A percentile compares a stretch with the other conserved stretches of the same genome.
Evolutionary conservation across 2,113 vertebrate genomes (phyloP).

Genomic region (Ivindomyrus marchei): DNA sequence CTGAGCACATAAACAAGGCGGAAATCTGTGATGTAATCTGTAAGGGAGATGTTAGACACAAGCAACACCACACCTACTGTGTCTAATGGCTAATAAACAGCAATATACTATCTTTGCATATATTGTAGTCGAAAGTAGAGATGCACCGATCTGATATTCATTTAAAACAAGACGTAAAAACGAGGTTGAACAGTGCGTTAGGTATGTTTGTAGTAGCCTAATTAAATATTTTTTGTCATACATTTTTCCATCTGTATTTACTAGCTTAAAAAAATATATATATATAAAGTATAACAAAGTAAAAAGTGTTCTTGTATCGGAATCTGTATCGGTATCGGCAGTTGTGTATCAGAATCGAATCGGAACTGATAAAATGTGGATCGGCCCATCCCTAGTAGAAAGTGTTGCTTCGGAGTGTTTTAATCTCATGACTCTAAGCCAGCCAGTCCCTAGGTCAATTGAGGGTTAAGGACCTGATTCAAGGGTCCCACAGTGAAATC

Average conservation of each 20-base stretch:
- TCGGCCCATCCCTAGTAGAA: background rate
- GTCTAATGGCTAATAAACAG: background rate
- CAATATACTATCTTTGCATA: background rate
- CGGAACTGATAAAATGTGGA: too few relatives aligned
- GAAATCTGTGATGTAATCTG: background rate
- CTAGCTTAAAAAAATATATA: too few relatives aligned
- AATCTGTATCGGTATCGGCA: too few relatives aligned
- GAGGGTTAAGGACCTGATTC: background rate
- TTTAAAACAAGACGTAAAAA: too few relatives aligned
- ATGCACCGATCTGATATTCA: too few relatives aligned
- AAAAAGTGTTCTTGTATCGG: too few relatives aligned
- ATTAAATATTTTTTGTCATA: too few relatives aligned
- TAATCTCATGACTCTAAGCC: background rate
- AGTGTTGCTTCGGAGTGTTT: background rate
- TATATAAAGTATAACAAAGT: too few relatives aligned
- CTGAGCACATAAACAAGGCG: background rate
- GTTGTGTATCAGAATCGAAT: too few relatives aligned
- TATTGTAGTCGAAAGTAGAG: background rate
- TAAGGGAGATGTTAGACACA: background rate
- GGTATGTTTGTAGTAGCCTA: too few relatives aligned
- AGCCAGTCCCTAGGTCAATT: background rate
- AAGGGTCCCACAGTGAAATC: background rate
- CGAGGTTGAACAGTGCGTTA: too few relatives aligned
- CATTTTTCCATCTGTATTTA: too few relatives aligned
- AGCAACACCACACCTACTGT: background rate